Conservation (phyloP, 2,888 invertebrate genomes). For the Dolomedes plantarius region DNA sequence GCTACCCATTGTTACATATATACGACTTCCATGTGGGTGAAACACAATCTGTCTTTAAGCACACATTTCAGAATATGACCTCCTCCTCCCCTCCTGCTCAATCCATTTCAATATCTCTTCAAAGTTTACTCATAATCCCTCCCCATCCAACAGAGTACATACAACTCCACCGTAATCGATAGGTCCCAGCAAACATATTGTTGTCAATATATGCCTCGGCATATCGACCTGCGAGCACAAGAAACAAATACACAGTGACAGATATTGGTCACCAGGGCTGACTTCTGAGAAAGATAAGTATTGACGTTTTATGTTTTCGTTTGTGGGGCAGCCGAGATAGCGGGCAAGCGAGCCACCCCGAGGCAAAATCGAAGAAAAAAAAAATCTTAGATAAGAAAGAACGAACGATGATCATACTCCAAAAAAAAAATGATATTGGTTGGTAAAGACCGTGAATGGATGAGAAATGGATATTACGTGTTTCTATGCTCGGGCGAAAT, state of each 20-base stretch:
- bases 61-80: no score
- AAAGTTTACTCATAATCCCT: background rate
- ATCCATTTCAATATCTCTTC: background rate
- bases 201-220: constrained; percentile 50
- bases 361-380: background rate
- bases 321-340: background rate
- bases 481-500: no score
- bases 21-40: no score
- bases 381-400: background rate
- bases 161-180: background rate
- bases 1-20: no score
- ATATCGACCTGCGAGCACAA: constrained; percentile 37
- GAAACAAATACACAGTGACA: constrained; percentile 59
- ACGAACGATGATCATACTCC: no score
- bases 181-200: constrained; percentile 43
- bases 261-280: constrained; percentile 32
- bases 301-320: constrained; percentile 27
- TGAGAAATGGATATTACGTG: no score
- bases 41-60: no score
- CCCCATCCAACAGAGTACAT: background rate
- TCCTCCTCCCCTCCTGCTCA: background rate
- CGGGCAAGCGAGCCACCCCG: background rate
- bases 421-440: background rate
- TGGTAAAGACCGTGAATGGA: background rate
- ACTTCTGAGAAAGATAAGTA: constrained; percentile 30